Evolutionary conservation across 2,797 vertebrate species (phyloP), one percentile per base, ranked within the genome.

Genomic region (Crocodylus rhombifer): DNA sequence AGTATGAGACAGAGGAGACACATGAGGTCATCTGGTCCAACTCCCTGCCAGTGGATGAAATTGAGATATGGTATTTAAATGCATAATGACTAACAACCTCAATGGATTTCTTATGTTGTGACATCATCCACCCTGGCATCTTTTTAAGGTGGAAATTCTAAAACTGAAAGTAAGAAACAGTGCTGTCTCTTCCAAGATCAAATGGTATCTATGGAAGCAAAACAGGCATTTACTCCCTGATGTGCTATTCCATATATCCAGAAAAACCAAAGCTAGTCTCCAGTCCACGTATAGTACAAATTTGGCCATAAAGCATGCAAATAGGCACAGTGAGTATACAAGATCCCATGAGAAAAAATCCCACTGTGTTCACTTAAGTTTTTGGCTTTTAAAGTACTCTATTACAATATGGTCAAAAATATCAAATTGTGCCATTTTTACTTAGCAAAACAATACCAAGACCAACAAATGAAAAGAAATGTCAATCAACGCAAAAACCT

Each of bases 151-250:
- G 79, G 36, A 88, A 85, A 82, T 26, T 94, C 74, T 88, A 23
- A 88, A 88, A 95, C 81, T 42, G 1, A 93, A 6, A 69, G 33
- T 82, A 94, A 94, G 73, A 71, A 61, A 85, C 51, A 26, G 20
- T 86, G 82, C 85, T 62, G 82, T 28, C 57, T 4, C 56, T 16
- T 28, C 71, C 57, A 78, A 81, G 4, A 91, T 36, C 12, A 87
- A 93, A 92, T 57, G 87, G 86, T 87, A 87, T n/a, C 69, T n/a
- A 28, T 17, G 67, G 91, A 86, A 14, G 6, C 28, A 77, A 90
- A 55, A 79, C 42, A 51, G 42, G 42, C 25, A 55, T 83, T 89
- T 86, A 77, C 57, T 77, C 80, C 5, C 8, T 51, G 63, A 21
- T 55, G 79, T 65, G 20, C 25, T 51, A 81, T 55, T 79, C 42